Base-by-base conservation (phyloP, 2,797 vertebrate genomes). In the Etheostoma perlongum region DNA sequence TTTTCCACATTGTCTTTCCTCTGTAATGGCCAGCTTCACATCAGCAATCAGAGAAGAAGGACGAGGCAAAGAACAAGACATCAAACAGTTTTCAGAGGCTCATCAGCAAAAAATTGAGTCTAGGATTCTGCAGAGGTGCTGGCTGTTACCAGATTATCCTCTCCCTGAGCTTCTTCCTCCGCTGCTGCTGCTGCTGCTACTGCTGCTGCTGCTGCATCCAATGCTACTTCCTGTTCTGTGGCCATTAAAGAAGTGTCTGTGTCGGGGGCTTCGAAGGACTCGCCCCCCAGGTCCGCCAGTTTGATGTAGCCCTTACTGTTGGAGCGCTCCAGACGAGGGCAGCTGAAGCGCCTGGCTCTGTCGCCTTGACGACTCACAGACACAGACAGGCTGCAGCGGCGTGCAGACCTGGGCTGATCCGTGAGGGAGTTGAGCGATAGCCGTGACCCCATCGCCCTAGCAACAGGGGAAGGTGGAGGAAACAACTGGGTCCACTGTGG, bases 221-320 rank as follows among this genome's bases (percentile, higher is more conserved):
- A 13, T 73, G 81, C 90, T 77, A 78, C 85, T 68, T 88, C 91
- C 78, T 68, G 89, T 74, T 86, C 85, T n/a, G 86, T 82, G 84
- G 91, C 92, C 82, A 72, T 86, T 86, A 91, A 81, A 84, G 88
- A 91, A 67, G 87, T 66, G 65, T 93, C 91, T 36, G 92, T 90
- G 85, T 95, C 94, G 19, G 96, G 86, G 19, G 95, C 95, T 87
- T 97, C 96, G 84, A 96, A 93, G 66, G 97, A 98, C 88, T 98
- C 96, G 67, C 96, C 95, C 42, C 95, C 94, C 82, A 95, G 86
- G 77, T 97, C 96, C 81, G 93, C 93, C 87, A 98, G 94, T 63
- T 96, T 97, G 83, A 95, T 95, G 94, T 99, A 98, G 96, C 97
- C 97, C 96, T 97, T 98, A 93, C 96, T 97, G 95, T 96, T 96